phyloP scores from a whole-genome alignment of 2,888 invertebrate genomes.

The Thalpophila matura region DNA sequence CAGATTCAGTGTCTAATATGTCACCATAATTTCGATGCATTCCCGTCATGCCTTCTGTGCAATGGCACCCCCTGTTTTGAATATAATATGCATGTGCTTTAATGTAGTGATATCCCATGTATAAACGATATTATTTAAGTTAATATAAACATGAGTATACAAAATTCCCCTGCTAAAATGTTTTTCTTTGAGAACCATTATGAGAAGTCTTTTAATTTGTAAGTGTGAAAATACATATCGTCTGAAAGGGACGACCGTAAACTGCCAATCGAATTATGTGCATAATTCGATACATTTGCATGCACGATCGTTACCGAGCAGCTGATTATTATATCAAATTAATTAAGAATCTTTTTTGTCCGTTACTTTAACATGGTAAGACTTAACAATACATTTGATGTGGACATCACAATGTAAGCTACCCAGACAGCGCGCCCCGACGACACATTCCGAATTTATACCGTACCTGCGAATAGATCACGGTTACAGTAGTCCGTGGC shows the following conservation, averaged over 20 bases:
- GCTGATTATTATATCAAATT: conserved; percentile 36
- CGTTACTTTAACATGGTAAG: conserved; percentile 55
- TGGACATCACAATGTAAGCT: conserved; percentile 86
- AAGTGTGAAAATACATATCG: conserved; percentile 33
- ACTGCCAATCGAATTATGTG: conserved; percentile 44
- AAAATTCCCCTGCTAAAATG: conserved; percentile 2
- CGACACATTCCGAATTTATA: conserved; percentile 78
- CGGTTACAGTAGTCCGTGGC: conserved; percentile 93
- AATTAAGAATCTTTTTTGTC: conserved; percentile 63
- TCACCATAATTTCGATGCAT: conserved; percentile 53
- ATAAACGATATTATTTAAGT: conserved; percentile 24
- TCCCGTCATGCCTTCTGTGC: conserved; percentile 69
- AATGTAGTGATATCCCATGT: conserved; percentile 52
- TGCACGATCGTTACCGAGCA: conserved; percentile 65
- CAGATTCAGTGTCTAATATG: conserved; percentile 51
- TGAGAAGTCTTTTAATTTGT: conserved; percentile 28
- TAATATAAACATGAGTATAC: conserved; percentile 10
- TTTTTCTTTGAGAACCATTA: conserved; percentile 3
- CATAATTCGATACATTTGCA: conserved; percentile 66
- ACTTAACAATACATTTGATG: conserved; percentile 72
- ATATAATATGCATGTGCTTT: conserved; percentile 45
- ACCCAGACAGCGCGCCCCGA: conserved; percentile 75
- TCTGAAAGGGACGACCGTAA: conserved; percentile 40
- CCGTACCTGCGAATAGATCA: conserved; percentile 83
- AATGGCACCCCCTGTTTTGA: conserved; percentile 60